Conservation (phyloP, 2,113 vertebrate species). For the Amblyornis subalaris region DNA sequence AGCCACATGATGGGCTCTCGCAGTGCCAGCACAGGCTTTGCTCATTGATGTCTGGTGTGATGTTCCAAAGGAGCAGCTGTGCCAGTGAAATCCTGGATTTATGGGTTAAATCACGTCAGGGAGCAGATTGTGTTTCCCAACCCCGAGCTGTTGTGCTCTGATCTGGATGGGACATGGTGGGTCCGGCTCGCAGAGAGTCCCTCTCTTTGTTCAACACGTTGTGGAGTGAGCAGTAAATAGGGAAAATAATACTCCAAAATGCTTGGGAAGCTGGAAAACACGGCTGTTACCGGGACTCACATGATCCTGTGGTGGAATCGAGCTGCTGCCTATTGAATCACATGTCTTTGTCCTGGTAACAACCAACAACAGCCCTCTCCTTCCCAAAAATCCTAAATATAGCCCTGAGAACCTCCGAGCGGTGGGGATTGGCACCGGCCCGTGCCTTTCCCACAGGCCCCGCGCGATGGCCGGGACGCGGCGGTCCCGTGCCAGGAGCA, state of each 20-base stretch:
- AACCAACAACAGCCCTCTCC: background rate
- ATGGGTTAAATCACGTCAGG: background rate
- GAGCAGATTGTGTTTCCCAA: background rate
- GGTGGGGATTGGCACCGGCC: background rate
- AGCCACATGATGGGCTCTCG: slow-evolving; percentile 23
- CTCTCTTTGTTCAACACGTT: accelerated
- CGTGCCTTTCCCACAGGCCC: background rate
- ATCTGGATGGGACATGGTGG: background rate
- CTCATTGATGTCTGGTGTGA: background rate
- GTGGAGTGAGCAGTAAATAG: background rate
- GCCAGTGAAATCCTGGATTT: slow-evolving; percentile 14
- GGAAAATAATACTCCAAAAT: background rate
- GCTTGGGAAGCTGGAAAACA: background rate
- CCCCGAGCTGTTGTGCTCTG: background rate
- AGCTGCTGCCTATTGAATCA: background rate
- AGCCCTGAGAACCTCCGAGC: background rate
- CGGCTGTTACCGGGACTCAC: background rate
- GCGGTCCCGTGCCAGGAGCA: background rate
- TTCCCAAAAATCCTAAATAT: slow-evolving; percentile 5
- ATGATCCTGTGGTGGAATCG: background rate
- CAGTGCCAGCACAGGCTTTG: slow-evolving; percentile 41
- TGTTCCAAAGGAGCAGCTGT: slow-evolving; percentile 13
- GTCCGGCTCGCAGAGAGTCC: background rate
- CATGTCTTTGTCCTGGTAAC: slow-evolving; percentile 29
- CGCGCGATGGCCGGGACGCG: accelerated